Evolutionary conservation across 2,888 invertebrate genomes (phyloP), one percentile per base, ranked within the genome.

Genomic region (Philaethria dido): DNA sequence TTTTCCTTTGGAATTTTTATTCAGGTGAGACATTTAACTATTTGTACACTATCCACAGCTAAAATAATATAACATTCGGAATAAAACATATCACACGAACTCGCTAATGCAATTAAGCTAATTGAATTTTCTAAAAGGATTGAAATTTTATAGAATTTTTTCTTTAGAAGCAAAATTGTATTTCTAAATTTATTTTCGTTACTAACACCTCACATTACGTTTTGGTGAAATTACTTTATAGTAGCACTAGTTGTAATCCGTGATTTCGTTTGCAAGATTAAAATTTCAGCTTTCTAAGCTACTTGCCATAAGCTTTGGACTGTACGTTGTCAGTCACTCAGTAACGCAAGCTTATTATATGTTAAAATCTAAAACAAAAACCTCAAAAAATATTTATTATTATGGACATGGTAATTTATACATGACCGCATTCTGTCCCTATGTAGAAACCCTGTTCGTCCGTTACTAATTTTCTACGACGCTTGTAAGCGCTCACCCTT

Each of bases 401-500:
- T 57, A n/a, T 4, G 22, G n/a, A 22, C 8, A 57, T 2, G 11
- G n/a, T 57, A 71, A 76, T 71, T 73, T 71, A 73, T 71, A 73
- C 73, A 68, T 73, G 73, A 72, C 74, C 74, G 73, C 70, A 73
- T 72, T 73, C 68, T 73, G 72, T 74, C 72, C 72, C 73, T 71
- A 69, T 73, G 71, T 68, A 61, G 72, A 68, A 74, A 68, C 76
- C 75, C 73, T 60, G 64, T 68, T 62, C 77, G 74, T 78, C 78
- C 73, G 74, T 78, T 76, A 77, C 80, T 76, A 77, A 79, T 78
- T 74, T 76, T 77, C 78, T 78, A 74, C 76, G 72, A 69, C 73
- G 73, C 75, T 74, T 75, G 74, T 77, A 76, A 77, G 75, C 73
- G 74, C 77, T 76, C 75, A 68, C 74, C 77, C 77, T 75, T 76